Evolutionary conservation across 2,113 vertebrate genomes (phyloP).

Genomic region (Chaenocephalus aceratus): DNA sequence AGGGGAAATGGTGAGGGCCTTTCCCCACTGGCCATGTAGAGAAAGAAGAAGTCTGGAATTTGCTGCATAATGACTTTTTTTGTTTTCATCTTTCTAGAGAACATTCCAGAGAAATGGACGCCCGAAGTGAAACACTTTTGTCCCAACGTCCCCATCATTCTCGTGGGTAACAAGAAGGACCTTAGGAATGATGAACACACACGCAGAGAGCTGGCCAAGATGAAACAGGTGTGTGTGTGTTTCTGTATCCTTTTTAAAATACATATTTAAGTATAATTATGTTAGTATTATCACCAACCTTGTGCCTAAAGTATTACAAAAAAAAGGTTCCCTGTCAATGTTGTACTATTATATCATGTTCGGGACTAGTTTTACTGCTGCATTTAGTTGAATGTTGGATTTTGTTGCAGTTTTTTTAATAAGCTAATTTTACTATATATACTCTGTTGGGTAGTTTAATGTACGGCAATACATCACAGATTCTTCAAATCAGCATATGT

Average conservation of each 20-base stretch:
- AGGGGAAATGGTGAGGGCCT: constrained; percentile 18
- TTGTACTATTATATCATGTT: too few species aligned
- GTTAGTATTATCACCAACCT: too few species aligned
- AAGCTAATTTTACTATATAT: too few species aligned
- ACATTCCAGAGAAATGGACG: constrained; percentile 99
- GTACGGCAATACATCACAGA: too few species aligned
- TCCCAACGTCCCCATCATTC: constrained; percentile 97
- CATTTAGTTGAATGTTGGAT: too few species aligned
- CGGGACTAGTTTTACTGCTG: too few species aligned
- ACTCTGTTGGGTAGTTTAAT: too few species aligned
- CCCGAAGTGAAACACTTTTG: constrained; percentile 99
- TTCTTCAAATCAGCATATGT: too few species aligned
- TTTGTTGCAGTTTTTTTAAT: too few species aligned
- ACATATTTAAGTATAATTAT: too few species aligned
- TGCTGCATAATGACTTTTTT: neutral
- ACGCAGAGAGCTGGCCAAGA: constrained; percentile 94
- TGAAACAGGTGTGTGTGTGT: constrained; percentile 90
- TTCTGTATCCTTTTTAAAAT: neutral
- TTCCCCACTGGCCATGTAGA: constrained; percentile 29
- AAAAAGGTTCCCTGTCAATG: too few species aligned
- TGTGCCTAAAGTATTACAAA: too few species aligned
- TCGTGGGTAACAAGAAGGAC: constrained; percentile 98
- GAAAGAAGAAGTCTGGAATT: constrained; percentile 3
- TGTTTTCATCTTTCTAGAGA: constrained; percentile 83
- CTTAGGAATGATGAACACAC: constrained; percentile 96